Conservation (phyloP, 1,140 invertebrate genomes). For the Drosophila pseudoananassae region DNA sequence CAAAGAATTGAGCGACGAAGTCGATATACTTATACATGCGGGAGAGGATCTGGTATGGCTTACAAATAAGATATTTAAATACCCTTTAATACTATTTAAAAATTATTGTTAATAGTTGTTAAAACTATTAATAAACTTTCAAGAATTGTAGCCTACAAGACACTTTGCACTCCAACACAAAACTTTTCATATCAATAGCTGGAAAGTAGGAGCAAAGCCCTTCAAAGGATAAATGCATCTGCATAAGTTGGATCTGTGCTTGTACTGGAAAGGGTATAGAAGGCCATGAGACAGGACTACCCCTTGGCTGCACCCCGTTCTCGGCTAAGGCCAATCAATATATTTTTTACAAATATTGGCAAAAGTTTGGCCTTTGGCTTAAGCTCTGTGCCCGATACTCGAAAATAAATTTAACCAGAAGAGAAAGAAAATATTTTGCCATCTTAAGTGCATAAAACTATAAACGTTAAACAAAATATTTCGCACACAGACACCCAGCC, state of each 20-base stretch:
- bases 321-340: slow-evolving; percentile 70
- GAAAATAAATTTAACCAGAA: slow-evolving; percentile 52
- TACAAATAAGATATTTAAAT: not conserved
- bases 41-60: not conserved
- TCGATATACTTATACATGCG: slow-evolving; percentile 18
- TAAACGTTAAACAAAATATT: slow-evolving; percentile 83
- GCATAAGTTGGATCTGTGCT: slow-evolving; percentile 53
- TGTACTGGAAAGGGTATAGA: slow-evolving; percentile 29
- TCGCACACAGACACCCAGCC: slow-evolving; percentile 42
- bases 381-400: slow-evolving; percentile 50
- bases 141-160: not conserved
- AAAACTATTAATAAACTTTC: not conserved
- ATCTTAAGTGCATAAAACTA: slow-evolving; percentile 82
- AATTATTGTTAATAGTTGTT: not conserved
- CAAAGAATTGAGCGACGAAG: slow-evolving; percentile 68
- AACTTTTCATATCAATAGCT: not conserved
- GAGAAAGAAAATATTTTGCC: slow-evolving; percentile 75
- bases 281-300: slow-evolving; percentile 12
- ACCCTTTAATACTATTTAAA: slow-evolving; percentile 14
- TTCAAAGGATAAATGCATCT: slow-evolving; percentile 68
- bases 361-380: slow-evolving; percentile 77
- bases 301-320: slow-evolving; percentile 11
- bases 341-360: slow-evolving; percentile 81
- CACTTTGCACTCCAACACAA: not conserved
- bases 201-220: slow-evolving; percentile 3